Conservation (phyloP, 1,140 invertebrate species). For the Cherax quadricarinatus region DNA sequence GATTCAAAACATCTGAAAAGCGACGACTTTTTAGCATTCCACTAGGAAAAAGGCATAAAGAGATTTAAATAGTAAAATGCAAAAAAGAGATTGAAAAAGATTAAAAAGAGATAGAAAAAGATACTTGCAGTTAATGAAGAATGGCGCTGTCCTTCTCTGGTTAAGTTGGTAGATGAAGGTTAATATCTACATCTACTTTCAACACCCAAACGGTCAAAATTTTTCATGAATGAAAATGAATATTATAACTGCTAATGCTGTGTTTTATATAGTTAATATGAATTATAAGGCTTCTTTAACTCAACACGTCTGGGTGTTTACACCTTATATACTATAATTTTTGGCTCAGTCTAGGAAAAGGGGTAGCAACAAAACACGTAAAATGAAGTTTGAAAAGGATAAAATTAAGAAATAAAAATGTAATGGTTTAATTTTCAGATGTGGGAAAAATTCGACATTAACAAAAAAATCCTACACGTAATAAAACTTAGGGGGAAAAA, state of each 20-base stretch:
- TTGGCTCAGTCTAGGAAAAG: constrained; percentile 59
- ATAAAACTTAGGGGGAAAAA: not conserved
- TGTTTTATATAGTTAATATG: not conserved
- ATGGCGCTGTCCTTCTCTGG: constrained; percentile 8
- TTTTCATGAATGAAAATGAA: not conserved
- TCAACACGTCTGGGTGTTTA: constrained; percentile 63
- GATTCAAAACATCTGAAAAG: constrained; percentile 58
- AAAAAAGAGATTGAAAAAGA: constrained; percentile 56
- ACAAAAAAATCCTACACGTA: not conserved
- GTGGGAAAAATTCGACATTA: not conserved
- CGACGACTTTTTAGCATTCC: constrained; percentile 56
- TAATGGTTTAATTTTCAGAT: not conserved
- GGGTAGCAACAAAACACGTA: not conserved
- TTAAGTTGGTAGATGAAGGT: constrained; percentile 51
- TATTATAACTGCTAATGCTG: not conserved
- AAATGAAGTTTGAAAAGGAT: constrained; percentile 1
- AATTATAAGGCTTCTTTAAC: not conserved
- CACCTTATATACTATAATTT: constrained; percentile 60
- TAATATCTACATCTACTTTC: constrained; percentile 55
- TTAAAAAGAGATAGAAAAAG: constrained; percentile 40
- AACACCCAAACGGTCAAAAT: constrained; percentile 64
- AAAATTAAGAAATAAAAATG: not conserved
- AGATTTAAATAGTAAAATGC: constrained; percentile 41
- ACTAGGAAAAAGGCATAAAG: constrained; percentile 63
- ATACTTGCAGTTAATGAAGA: constrained; percentile 55